Base-by-base conservation (phyloP, 2,888 invertebrate genomes). In the Rhimphoctona megacephalus region DNA sequence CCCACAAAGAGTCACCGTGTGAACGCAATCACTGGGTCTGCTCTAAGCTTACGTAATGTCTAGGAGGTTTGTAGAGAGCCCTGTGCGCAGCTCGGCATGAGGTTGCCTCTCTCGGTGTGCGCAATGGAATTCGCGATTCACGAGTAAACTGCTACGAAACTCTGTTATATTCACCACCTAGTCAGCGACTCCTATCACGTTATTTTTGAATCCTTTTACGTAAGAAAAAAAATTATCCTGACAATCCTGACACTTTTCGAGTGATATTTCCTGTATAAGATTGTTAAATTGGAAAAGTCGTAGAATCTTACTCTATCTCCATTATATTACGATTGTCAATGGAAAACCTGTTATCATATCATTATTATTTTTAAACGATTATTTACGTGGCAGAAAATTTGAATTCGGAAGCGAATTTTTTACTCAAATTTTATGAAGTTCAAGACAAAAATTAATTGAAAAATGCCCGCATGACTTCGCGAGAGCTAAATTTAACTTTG, bases 1-100 rank as follows among this genome's bases (percentile, higher is more conserved):
- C 92, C 93, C 93, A 93, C 92, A 92, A 93, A 92, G 91, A 92
- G 93, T 92, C 93, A 90, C 92, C 92, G 93, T 93, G 93, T 92
- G 92, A 93, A 93, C 92, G 93, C 93, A 92, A 92, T 92, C 90
- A 91, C 90, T 88, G 83, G 79, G 70, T 82, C 77, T 82, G 81
- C 74, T 73, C 70, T 39, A 30, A 36, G 81, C 90, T 90, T 93
- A 91, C 92, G 92, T 92, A 92, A 93, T 85, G 84, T 88, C 88
- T 89, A 87, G 76, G 76, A 57, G 69, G 57, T 69, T 67, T 86
- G 79, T 52, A 61, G 84, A 78, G 77, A 84, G 66, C 64, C 69
- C 52, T 25, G 72, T 54, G 74, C 66, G 43, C 61, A 19, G 80
- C 83, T 64, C 81, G 79, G 81, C 84, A 83, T 85, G 87, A 87